Evolutionary conservation across 2,113 vertebrate genomes (phyloP).

Genomic region (Galbula dea): DNA sequence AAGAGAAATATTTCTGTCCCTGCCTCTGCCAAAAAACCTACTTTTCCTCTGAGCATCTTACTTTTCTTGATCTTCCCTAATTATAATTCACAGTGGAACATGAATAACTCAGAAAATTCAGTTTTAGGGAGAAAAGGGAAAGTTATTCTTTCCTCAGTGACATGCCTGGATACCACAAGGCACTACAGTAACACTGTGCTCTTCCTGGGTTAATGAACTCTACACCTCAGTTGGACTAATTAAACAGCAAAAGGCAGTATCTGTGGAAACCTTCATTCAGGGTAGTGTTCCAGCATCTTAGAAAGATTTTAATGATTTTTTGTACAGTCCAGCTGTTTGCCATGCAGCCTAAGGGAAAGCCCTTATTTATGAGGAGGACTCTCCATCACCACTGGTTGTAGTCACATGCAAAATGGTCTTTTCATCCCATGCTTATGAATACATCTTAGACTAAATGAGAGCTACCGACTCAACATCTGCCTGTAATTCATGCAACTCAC

Average conservation of each 20-base stretch:
- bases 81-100: neutral
- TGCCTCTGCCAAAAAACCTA: neutral
- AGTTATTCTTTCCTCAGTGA: neutral
- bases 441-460: neutral
- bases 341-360: neutral
- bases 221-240: neutral
- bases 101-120: neutral
- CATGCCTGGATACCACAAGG: neutral
- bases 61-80: neutral
- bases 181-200: neutral
- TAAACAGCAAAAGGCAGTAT: neutral
- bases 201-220: neutral
- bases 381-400: neutral
- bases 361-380: conserved; percentile 1
- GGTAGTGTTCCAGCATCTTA: neutral
- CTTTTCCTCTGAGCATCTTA: neutral
- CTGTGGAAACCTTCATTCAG: neutral
- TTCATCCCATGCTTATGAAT: conserved; percentile 34
- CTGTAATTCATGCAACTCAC: neutral
- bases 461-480: conserved; percentile 17
- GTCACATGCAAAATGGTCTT: conserved; percentile 23
- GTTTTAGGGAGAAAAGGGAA: neutral
- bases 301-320: neutral
- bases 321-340: neutral
- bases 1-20: neutral